Evolutionary conservation across 1,140 invertebrate species (phyloP).

Genomic region (Hycleus cichorii): DNA sequence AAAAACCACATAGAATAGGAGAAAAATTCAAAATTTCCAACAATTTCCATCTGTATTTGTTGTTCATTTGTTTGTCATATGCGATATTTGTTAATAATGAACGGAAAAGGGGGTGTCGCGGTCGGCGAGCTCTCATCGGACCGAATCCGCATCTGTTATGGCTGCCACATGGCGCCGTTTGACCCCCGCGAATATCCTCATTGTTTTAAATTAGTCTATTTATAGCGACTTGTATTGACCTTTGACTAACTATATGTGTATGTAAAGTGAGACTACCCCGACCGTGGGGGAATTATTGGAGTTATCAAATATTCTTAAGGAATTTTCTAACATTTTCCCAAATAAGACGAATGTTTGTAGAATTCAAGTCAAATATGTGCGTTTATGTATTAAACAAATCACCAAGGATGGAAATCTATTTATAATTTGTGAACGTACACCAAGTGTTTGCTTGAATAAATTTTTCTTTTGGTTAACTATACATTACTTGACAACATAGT

Average conservation of each 20-base stretch:
- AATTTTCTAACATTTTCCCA: no score
- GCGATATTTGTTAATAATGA: conserved; percentile 16
- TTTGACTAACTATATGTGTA: neutral
- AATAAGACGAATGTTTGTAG: no score
- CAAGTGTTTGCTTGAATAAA: no score
- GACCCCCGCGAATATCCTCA: conserved; percentile 13
- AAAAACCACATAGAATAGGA: neutral
- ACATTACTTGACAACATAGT: no score
- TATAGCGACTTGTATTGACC: conserved; percentile 4
- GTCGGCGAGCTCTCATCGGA: conserved; percentile 16
- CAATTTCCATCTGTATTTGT: neutral
- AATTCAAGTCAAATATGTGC: no score
- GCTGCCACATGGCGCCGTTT: conserved; percentile 16
- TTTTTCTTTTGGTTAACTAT: no score
- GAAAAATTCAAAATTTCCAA: neutral
- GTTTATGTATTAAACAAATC: no score
- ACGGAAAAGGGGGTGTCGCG: conserved; percentile 21
- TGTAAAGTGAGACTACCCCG: neutral
- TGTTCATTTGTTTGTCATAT: conserved; percentile 14
- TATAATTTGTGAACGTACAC: no score
- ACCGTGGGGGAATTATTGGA: neutral
- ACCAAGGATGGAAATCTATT: no score
- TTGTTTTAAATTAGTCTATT: conserved; percentile 11
- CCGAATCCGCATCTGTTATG: conserved; percentile 18
- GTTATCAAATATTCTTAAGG: no score